Base-by-base conservation (phyloP, 2,888 invertebrate species). In the Silvanus unidentatus region DNA sequence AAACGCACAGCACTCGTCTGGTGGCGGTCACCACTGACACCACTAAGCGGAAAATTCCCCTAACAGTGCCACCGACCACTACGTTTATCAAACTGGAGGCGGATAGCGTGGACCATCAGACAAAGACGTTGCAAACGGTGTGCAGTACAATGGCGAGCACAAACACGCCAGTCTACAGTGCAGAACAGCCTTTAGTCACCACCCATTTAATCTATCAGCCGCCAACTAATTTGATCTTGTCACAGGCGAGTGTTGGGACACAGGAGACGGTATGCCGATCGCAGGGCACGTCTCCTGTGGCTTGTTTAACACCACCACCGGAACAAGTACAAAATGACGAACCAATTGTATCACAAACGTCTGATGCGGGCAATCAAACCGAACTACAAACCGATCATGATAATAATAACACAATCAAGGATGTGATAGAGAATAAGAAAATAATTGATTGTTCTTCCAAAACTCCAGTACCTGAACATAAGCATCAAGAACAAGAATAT, bases 281-380 rank as follows among this genome's bases (percentile, higher is more conserved):
- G 6, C 73, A 73, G 62, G 73, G 70, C 1, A 74, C 74, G 2
- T 74, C 74, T 1, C 75, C 74, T 2, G 72, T 72, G 42, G 75
- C 74, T 47, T 78, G 81, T 45, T 73, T 82, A 13, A 83, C 83
- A 0, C 84, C 84, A 0, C 80, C 79, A 1, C 79, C 80, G 1
- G 78, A 78, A 55, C 46, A 44, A 6, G 48, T 48, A 10, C 61
- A 60, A 12, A 43, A 55, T 10, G 77, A 11, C 76, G 78, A 45
- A 47, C 72, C 72, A 10, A 28, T 38, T 14, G 44, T 40, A 28
- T 53, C 54, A 10, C 42, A 49, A 6, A 22, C 22, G 8, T 22
- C 3, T 65, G 88, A 89, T 60, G 88, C 88, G 0, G 86, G 86
- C 41, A 89, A 88, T 63, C 89, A 90, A 71, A 89, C 89, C 0